phyloP scores from a whole-genome alignment of 2,797 vertebrate species.

The Catostomus latipinnis region DNA sequence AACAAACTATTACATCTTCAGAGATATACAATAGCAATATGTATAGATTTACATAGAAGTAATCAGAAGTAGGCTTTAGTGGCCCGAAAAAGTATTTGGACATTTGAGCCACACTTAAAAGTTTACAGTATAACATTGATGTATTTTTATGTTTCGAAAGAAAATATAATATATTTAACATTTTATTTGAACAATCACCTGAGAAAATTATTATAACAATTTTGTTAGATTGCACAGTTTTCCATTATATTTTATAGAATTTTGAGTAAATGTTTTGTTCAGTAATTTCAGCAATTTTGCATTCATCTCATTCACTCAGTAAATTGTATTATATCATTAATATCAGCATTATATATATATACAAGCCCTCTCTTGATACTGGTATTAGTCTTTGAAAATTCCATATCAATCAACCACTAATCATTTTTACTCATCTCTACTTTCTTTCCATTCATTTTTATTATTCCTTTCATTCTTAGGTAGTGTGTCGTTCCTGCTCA shows the following conservation, averaged over 20 bases:
- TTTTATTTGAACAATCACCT: too few relatives aligned
- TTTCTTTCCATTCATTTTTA: neutral
- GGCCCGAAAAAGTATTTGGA: neutral
- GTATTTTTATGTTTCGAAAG: too few relatives aligned
- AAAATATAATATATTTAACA: too few relatives aligned
- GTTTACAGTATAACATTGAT: too few relatives aligned
- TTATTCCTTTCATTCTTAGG: constrained; percentile 74
- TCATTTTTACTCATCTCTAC: neutral
- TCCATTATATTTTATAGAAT: neutral
- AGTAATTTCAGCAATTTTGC: neutral
- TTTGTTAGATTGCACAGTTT: too few relatives aligned
- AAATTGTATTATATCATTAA: neutral
- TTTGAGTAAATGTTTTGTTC: neutral
- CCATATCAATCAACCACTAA: neutral
- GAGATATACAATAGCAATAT: neutral
- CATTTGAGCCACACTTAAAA: too few relatives aligned
- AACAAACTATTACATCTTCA: neutral
- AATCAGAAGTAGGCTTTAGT: neutral
- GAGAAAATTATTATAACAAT: too few relatives aligned
- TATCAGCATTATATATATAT: constrained; percentile 8
- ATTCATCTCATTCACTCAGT: neutral
- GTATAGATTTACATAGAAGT: neutral
- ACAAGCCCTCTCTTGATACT: too few relatives aligned
- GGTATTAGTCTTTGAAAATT: too few relatives aligned
- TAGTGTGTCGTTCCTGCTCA: constrained; percentile 94